Conservation (phyloP, 2,113 vertebrate genomes). For the Hemicordylus capensis region DNA sequence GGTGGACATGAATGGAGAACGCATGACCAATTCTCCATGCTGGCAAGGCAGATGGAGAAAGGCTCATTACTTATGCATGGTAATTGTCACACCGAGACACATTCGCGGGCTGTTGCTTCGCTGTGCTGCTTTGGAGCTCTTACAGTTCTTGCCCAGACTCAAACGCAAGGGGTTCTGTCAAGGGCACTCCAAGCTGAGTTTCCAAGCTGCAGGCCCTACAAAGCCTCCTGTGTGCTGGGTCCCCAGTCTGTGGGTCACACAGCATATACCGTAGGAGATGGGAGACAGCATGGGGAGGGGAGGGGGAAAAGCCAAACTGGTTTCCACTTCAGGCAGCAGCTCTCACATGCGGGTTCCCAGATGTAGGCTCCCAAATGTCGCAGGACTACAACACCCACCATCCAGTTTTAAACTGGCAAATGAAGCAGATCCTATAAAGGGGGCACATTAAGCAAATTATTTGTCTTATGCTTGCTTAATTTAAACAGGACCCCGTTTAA, state of each 20-base stretch:
- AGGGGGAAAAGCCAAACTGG: too few relatives aligned
- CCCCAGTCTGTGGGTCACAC: background rate
- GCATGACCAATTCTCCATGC: background rate
- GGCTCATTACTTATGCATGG: constrained; percentile 10
- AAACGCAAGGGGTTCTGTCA: background rate
- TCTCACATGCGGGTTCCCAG: too few relatives aligned
- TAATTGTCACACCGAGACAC: constrained; percentile 4
- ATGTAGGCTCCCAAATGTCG: too few relatives aligned
- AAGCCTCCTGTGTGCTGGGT: background rate
- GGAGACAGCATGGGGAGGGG: too few relatives aligned
- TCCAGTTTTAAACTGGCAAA: too few relatives aligned
- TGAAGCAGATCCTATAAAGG: too few relatives aligned
- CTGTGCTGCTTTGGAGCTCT: background rate
- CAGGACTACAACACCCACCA: too few relatives aligned
- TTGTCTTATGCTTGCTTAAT: too few relatives aligned
- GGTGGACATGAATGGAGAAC: background rate
- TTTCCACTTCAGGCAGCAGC: too few relatives aligned
- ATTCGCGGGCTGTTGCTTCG: background rate
- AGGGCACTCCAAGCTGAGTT: background rate
- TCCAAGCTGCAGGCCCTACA: background rate
- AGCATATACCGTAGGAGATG: too few relatives aligned
- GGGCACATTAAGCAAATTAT: too few relatives aligned
- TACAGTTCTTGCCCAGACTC: background rate
- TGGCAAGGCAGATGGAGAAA: constrained; percentile 13
- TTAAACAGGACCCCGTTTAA: too few relatives aligned